Evolutionary conservation across 2,888 invertebrate genomes (phyloP), one percentile per base, ranked within the genome.

Genomic region (Platynereis dumerilii): DNA sequence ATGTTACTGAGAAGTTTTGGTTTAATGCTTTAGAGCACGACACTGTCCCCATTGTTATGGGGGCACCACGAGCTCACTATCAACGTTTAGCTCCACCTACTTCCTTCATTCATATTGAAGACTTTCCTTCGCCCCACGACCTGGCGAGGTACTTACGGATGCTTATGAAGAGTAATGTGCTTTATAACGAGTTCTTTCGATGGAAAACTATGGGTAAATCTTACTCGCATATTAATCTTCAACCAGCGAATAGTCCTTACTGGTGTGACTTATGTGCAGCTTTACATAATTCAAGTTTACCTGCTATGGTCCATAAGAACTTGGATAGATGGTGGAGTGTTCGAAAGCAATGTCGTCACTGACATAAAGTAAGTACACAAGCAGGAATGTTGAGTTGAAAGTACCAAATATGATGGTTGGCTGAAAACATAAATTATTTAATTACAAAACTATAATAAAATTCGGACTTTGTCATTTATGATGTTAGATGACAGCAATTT

Each of bases 71-170:
- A 45, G 56, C 48, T 28, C 56, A 62, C 48, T 62, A 62, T 24
- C 44, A 56, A 20, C 44, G 48, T 0, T 29, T 62, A 22, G 62
- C 62, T 1, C 62, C 62, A 20, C 62, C 62, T 15, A 55, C 55
- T 75, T 94, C 94, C 2, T 96, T 92, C 86, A 92, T 97, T 66
- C 96, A 97, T 85, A 94, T 97, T 22, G 96, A 97, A 81, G 96
- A 97, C 83, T 97, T 96, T 82, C 89, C 90, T 39, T 90, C 91
- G 27, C 91, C 96, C 0, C 90, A 91, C 76, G 92, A 93, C 75
- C 86, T 97, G 69, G 96, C 96, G 29, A 89, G 90, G 34, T 96
- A 96, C 85, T 87, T 97, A 62, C 89, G 90, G 69, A 89, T 91
- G 60, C 87, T 97, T 64, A 95, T 96, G 82, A 88, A 89, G 72